A percentile compares a stretch with the other conserved stretches of the same genome.
These are phyloP conservation scores for Trogon surrucura DNA, from an alignment of 2,113 vertebrate species.

Conservation along the genomic window DNA sequence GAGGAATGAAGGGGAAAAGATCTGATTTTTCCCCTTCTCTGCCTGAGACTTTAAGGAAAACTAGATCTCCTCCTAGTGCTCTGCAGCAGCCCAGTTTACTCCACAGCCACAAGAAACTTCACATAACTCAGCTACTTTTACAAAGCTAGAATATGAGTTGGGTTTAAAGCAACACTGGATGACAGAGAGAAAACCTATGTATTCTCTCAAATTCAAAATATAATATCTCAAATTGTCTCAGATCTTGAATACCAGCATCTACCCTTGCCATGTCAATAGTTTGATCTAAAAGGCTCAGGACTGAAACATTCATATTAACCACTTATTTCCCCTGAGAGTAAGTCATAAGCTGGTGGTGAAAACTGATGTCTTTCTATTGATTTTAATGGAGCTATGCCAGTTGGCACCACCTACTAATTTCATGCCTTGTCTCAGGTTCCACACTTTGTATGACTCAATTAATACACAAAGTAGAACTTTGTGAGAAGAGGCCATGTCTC, in stretches of 20 bases:
- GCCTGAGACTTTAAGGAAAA: not conserved
- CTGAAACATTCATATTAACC: not conserved
- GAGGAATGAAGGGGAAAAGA: not conserved
- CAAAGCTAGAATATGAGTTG: not conserved
- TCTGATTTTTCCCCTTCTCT: not conserved
- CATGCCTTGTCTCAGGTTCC: not conserved
- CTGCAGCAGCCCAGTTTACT: not conserved
- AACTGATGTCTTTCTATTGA: not conserved
- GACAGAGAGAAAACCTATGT: not conserved
- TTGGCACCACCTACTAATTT: conserved; percentile 18
- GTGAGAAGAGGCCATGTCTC: not conserved
- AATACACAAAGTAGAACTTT: conserved; percentile 9
- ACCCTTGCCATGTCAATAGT: not conserved
- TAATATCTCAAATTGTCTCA: not conserved
- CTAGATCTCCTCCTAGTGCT: not conserved
- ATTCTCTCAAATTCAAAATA: not conserved
- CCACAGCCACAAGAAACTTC: not conserved
- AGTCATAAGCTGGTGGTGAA: not conserved
- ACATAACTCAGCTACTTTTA: not conserved
- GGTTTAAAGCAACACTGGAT: not conserved
- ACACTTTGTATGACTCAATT: not conserved
- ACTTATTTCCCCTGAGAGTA: not conserved
- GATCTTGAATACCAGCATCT: not conserved
- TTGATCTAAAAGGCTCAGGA: not conserved
- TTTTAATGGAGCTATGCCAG: not conserved